Conservation (phyloP, 2,888 invertebrate genomes). For the Athrips mouffetella region DNA sequence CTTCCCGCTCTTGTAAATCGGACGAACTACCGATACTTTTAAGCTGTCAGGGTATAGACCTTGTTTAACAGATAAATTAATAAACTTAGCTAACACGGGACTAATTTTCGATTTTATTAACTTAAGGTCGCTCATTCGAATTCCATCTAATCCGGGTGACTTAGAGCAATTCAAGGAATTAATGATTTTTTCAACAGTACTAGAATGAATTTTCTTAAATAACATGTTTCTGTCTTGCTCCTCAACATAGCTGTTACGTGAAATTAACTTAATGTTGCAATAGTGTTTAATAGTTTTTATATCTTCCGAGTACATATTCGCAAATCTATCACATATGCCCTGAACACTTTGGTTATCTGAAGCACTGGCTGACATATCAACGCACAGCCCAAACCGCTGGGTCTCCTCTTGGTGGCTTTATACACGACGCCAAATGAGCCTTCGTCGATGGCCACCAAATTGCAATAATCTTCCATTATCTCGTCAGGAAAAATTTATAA, state of each 20-base stretch:
- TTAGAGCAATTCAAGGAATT: background rate
- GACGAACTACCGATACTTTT: background rate
- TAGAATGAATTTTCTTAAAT: background rate
- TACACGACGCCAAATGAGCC: too few species aligned
- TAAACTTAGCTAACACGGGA: background rate
- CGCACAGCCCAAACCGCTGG: too few species aligned
- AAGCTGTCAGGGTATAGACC: background rate
- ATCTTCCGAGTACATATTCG: background rate
- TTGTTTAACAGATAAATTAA: background rate
- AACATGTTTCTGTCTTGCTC: background rate
- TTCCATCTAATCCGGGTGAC: background rate
- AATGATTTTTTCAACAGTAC: background rate
- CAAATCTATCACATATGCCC: background rate
- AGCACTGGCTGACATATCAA: too few species aligned
- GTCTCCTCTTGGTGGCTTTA: too few species aligned
- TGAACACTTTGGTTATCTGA: too few species aligned
- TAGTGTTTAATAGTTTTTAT: background rate
- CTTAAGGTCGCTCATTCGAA: constrained; percentile 5
- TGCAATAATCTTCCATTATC: too few species aligned
- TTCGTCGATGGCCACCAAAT: too few species aligned
- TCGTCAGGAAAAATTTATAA: too few species aligned
- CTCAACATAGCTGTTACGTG: too few species aligned
- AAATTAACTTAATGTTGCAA: too few species aligned
- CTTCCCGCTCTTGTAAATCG: background rate
- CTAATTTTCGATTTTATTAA: background rate